Evolutionary conservation across 2,113 vertebrate species (phyloP).

Genomic region (Mesitornis unicolor): DNA sequence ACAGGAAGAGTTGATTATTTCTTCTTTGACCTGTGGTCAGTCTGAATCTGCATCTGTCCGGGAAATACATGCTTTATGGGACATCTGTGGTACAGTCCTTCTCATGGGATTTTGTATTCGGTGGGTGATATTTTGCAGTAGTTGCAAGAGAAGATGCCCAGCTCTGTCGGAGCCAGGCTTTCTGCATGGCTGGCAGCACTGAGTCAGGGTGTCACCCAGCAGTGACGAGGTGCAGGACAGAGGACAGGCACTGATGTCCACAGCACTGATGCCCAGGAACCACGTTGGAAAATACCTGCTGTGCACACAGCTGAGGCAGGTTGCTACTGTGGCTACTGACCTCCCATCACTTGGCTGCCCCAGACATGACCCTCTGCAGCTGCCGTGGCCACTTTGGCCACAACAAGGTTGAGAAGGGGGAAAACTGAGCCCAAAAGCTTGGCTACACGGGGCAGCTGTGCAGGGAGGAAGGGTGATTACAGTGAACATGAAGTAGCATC

Average conservation of each 20-base stretch:
- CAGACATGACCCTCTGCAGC: accelerated
- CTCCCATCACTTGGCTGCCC: not conserved
- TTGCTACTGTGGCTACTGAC: not conserved
- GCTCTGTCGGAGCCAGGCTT: not conserved
- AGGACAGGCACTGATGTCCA: not conserved
- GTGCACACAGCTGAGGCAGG: accelerated
- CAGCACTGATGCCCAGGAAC: not conserved
- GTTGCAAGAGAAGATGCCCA: accelerated
- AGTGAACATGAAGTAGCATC: not conserved
- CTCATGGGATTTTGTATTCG: not conserved
- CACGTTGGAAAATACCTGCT: not conserved
- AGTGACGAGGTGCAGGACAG: accelerated
- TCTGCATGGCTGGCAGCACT: accelerated
- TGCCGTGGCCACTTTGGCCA: not conserved
- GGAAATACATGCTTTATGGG: accelerated
- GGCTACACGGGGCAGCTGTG: accelerated
- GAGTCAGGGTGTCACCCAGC: not conserved
- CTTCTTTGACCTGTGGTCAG: not conserved
- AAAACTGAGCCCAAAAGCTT: not conserved
- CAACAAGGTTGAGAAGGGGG: not conserved
- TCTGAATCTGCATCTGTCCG: not conserved
- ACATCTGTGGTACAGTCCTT: not conserved
- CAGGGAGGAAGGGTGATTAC: not conserved
- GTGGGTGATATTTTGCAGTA: accelerated
- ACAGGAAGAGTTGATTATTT: not conserved